phyloP scores from a whole-genome alignment of 2,113 vertebrate genomes.

The Oceanites oceanicus region DNA sequence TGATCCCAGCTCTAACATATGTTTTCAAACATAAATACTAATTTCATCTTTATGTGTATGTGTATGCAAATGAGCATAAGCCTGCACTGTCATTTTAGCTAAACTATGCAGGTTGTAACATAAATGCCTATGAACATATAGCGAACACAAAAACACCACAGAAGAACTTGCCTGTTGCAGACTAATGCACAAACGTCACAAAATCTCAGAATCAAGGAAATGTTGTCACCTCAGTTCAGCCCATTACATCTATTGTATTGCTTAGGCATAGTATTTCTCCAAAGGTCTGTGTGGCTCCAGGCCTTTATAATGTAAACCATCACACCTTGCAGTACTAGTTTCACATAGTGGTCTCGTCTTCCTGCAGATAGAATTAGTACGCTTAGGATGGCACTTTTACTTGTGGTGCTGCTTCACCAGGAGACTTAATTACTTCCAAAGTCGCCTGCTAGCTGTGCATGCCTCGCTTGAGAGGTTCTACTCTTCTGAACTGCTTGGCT shows the following conservation, averaged over 20 bases:
- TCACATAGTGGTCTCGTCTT: background rate
- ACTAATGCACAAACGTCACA: background rate
- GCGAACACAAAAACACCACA: background rate
- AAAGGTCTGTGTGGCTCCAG: background rate
- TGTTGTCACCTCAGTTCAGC: background rate
- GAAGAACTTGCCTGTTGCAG: background rate
- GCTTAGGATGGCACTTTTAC: background rate
- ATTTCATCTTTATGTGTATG: background rate
- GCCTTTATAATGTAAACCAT: background rate
- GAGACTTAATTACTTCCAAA: background rate
- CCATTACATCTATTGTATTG: background rate
- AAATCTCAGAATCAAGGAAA: background rate
- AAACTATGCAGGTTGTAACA: background rate
- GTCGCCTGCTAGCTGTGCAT: fast-evolving
- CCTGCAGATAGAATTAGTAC: background rate
- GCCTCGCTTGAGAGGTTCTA: background rate
- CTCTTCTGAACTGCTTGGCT: background rate
- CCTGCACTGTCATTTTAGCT: background rate
- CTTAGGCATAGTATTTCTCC: background rate
- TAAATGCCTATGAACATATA: background rate
- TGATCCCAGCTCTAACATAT: background rate
- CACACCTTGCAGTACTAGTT: background rate
- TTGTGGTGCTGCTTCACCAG: background rate
- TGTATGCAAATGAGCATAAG: background rate
- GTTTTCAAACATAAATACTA: background rate